Evolutionary conservation across 2,113 vertebrate species (phyloP).

Genomic region (Papio anubis): DNA sequence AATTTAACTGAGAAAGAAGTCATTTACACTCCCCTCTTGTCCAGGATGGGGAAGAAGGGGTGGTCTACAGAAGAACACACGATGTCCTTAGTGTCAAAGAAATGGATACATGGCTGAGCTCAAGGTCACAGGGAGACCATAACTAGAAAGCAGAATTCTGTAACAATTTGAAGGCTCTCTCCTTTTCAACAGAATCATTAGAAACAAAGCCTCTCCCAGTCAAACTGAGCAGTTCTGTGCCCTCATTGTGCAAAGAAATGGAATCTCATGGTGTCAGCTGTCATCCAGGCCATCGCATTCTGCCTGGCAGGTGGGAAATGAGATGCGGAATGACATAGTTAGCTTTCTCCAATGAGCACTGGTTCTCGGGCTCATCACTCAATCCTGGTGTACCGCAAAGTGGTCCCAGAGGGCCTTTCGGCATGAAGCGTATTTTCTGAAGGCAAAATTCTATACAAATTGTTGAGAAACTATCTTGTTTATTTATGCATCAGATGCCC

Average conservation of each 20-base stretch:
- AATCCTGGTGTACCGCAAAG: not conserved
- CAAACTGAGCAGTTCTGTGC: not conserved
- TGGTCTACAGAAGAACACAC: not conserved
- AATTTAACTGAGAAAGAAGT: not conserved
- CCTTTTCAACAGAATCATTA: not conserved
- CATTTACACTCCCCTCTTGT: not conserved
- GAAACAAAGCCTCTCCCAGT: not conserved
- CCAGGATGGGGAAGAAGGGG: not conserved
- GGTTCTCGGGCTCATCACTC: not conserved
- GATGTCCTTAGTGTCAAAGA: not conserved
- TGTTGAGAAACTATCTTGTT: not conserved
- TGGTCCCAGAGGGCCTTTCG: not conserved
- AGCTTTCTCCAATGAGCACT: not conserved
- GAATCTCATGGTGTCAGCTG: constrained; percentile 43
- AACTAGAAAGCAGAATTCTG: not conserved
- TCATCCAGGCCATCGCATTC: not conserved
- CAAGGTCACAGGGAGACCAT: not conserved
- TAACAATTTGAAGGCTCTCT: not conserved
- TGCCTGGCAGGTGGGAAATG: constrained; percentile 50
- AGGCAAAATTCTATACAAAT: constrained; percentile 19
- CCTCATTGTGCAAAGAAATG: constrained; percentile 44
- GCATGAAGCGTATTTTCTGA: constrained; percentile 11
- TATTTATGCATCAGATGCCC: not conserved
- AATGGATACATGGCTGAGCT: not conserved
- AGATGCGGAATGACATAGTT: not conserved